Conservation (phyloP, 2,797 vertebrate genomes). For the Cossypha dichroa region DNA sequence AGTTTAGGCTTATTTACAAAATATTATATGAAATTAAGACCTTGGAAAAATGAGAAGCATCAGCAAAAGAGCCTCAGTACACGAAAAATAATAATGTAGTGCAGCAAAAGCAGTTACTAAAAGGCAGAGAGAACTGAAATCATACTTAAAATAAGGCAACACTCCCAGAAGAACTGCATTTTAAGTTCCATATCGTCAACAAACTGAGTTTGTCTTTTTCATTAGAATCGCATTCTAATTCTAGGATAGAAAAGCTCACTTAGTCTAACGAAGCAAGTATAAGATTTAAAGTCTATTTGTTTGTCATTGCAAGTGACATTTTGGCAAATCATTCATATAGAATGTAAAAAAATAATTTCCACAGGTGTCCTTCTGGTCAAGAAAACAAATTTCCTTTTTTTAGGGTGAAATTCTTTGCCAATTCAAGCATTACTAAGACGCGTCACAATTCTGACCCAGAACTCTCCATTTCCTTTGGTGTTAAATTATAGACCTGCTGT, state of each 20-base stretch:
- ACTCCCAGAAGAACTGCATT: not conserved
- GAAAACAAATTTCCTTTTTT: not conserved
- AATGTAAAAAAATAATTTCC: not conserved
- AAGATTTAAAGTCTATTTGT: not conserved
- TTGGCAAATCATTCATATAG: not conserved
- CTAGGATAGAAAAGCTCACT: not conserved
- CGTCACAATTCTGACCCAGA: conserved; percentile 6
- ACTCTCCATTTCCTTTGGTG: conserved; percentile 1
- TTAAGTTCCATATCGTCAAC: not conserved
- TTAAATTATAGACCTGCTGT: conserved; percentile 53
- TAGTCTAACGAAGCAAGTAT: not conserved
- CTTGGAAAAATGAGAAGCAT: not conserved
- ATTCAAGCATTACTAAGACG: not conserved
- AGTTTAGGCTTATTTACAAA: not conserved
- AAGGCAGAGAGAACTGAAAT: not conserved
- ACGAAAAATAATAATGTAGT: not conserved
- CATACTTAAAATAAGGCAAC: not conserved
- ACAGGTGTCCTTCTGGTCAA: not conserved
- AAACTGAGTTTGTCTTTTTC: not conserved
- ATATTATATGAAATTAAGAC: not conserved
- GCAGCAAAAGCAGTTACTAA: not conserved
- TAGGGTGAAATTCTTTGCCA: not conserved
- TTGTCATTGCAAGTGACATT: not conserved
- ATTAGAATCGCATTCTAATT: not conserved
- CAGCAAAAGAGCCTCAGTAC: not conserved